Evolutionary conservation across 2,797 vertebrate species (phyloP).

Genomic region (Streptopelia turtur): DNA sequence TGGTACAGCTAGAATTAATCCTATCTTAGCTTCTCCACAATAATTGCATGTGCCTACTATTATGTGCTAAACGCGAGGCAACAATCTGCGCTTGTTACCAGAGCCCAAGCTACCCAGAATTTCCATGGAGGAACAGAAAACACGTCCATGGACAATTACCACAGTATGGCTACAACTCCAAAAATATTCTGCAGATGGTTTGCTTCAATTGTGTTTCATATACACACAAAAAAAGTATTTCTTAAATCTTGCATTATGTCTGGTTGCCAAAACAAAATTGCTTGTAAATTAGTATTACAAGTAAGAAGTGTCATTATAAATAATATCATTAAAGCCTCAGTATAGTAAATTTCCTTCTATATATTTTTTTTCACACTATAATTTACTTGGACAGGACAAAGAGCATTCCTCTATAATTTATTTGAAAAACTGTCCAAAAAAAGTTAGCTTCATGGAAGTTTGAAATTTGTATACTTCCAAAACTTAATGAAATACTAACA

Average conservation of each 20-base stretch:
- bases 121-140: background rate
- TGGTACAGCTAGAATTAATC: background rate
- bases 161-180: background rate
- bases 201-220: background rate
- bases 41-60: background rate
- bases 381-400: background rate
- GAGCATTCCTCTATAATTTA: background rate
- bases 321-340: background rate
- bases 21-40: background rate
- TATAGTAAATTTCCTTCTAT: background rate
- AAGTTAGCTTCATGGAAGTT: background rate
- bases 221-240: background rate
- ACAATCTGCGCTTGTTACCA: background rate
- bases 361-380: background rate
- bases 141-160: background rate
- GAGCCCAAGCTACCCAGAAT: background rate
- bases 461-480: background rate
- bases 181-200: background rate
- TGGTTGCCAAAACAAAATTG: background rate
- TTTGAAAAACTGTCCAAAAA: background rate
- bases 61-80: background rate
- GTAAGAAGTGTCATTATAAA: background rate
- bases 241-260: background rate
- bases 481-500: background rate
- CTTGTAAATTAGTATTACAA: background rate